Base-by-base conservation (phyloP, 1,140 invertebrate genomes). In the Bombus confusus region DNA sequence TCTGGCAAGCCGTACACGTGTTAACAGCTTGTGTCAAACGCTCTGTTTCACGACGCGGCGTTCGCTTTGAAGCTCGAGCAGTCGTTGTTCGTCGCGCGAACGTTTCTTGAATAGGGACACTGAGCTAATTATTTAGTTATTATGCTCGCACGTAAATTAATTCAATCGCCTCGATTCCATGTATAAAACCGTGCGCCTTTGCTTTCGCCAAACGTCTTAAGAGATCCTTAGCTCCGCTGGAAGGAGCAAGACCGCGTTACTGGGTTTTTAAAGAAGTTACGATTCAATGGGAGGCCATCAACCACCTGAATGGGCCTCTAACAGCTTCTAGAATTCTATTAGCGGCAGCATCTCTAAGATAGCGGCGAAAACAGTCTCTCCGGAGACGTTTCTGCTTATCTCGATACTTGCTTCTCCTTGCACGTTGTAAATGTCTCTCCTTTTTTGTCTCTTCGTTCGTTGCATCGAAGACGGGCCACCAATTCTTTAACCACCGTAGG, bases 1-100 rank as follows among this genome's bases (percentile, higher is more conserved):
- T 84, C 64, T 80, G 64, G 77, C 41, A 66, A 79, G n/a, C 69
- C 72, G 39, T 89, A 89, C 88, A 75, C 88, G 87, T 88, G 88
- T 86, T 86, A 79, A 89, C 84, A 88, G 64, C 57, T 62, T 80
- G 75, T 86, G 88, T 89, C 88, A 69, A 79, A 88, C 34, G 78
- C 43, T 73, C 41, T 39, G 69, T 85, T 80, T 68, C 52, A 72
- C 59, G 59, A 13, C 59, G 59, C n/a, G n/a, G 76, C 47, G 68
- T 64, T 72, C 41, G 57, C 76, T 80, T 73, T 73, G 76, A 59
- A 25, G 31, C 52, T 15, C 25, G 34, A 66, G 18, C 6, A 15
- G 41, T 39, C 77, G 28, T 71, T 59, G 47, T 68, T 78, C 47
- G 9, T 39, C 13, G 59, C 22, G n/a, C 41, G 9, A 62, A 43